A percentile compares a stretch with the other conserved stretches of the same genome.
Evolutionary conservation across 2,113 vertebrate genomes (phyloP).

Genomic region (Rynchops niger): DNA sequence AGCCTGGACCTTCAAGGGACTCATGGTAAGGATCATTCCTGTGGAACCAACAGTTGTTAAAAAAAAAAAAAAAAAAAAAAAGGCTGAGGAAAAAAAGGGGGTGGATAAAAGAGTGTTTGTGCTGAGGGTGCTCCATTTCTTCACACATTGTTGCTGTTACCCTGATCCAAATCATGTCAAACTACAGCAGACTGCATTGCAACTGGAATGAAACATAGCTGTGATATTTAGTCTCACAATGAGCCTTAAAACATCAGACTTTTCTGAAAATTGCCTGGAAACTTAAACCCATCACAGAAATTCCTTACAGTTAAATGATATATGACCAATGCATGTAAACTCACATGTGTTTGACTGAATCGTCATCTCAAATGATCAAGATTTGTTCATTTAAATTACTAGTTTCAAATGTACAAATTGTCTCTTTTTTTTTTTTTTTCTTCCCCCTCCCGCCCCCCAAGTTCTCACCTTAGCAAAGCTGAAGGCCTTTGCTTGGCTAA

Average conservation of each 20-base stretch:
- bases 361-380: neutral
- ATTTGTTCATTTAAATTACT: neutral
- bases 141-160: neutral
- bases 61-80: neutral
- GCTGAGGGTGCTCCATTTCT: neutral
- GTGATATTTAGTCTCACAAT: rapidly evolving
- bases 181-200: neutral
- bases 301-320: neutral
- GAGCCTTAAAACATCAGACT: neutral
- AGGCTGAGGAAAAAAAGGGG: neutral
- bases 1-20: neutral
- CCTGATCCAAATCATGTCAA: neutral
- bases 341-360: neutral
- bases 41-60: neutral
- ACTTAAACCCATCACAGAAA: neutral
- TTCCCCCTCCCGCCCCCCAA: too few species aligned
- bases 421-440: neutral
- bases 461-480: neutral
- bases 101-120: neutral
- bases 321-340: neutral
- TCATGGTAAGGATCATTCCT: neutral
- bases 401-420: neutral
- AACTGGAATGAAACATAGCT: neutral
- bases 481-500: neutral
- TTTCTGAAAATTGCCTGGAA: neutral